Evolutionary conservation across 2,888 invertebrate genomes (phyloP).

Genomic region (Philereme vetulata): DNA sequence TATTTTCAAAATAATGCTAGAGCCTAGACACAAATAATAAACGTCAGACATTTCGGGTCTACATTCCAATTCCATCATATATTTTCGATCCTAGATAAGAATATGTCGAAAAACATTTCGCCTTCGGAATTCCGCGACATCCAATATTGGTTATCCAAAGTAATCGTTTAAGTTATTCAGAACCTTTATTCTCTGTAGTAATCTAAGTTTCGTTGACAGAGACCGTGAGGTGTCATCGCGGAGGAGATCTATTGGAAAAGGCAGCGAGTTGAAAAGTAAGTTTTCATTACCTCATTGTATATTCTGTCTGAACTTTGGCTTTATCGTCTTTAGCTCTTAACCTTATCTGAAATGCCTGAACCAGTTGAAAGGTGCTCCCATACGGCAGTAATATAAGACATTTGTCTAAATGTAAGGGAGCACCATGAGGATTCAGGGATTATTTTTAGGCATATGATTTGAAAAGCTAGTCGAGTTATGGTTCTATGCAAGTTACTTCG

Average conservation of each 20-base stretch:
- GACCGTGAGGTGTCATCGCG: slow-evolving; percentile 86
- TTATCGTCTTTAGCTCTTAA: no score
- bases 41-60: slow-evolving; percentile 13
- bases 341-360: no score
- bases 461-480: no score
- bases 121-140: slow-evolving; percentile 8
- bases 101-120: slow-evolving; percentile 11
- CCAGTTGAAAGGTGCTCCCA: no score
- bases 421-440: no score
- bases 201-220: slow-evolving; percentile 85
- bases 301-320: no score
- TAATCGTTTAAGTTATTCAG: slow-evolving; percentile 37
- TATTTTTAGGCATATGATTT: no score
- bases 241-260: slow-evolving; percentile 78
- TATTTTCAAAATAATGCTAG: no score
- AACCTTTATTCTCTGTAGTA: slow-evolving; percentile 38
- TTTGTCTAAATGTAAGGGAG: no score
- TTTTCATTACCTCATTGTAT: slow-evolving; percentile 32
- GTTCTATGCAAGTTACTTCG: no score
- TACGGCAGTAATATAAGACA: no score
- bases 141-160: slow-evolving; percentile 27
- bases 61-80: slow-evolving; percentile 19
- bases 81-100: slow-evolving; percentile 16
- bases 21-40: slow-evolving; percentile 15
- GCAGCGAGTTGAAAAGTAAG: slow-evolving; percentile 80